phyloP scores from a whole-genome alignment of 2,888 invertebrate genomes.

The Caenorhabditis sp. region DNA sequence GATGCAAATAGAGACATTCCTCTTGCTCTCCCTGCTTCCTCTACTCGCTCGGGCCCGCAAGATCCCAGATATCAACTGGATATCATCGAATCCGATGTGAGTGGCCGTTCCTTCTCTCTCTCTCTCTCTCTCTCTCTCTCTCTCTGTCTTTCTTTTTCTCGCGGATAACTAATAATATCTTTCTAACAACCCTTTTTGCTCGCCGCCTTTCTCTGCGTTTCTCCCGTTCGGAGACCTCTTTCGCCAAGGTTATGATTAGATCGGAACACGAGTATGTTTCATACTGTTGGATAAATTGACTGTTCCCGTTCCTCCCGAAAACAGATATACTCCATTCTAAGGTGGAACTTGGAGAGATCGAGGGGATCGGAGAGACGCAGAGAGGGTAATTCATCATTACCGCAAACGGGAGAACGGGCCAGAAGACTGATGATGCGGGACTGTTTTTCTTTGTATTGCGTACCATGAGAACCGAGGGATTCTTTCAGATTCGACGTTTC shows the following conservation, averaged over 20 bases:
- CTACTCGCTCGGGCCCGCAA: slow-evolving; percentile 18
- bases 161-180: slow-evolving; percentile 33
- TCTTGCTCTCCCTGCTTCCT: slow-evolving; percentile 32
- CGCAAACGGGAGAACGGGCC: slow-evolving; percentile 33
- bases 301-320: slow-evolving; percentile 26
- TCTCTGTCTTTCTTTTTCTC: background rate
- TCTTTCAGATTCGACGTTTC: slow-evolving; percentile 70
- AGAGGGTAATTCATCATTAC: slow-evolving; percentile 50
- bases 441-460: background rate
- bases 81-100: slow-evolving; percentile 47
- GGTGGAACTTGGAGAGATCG: slow-evolving; percentile 5
- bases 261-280: slow-evolving; percentile 53
- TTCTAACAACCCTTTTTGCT: slow-evolving; percentile 50
- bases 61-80: slow-evolving; percentile 50
- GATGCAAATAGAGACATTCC: slow-evolving; percentile 31
- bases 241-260: slow-evolving; percentile 46
- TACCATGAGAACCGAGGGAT: background rate
- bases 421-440: background rate
- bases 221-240: slow-evolving; percentile 4
- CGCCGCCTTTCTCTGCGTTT: slow-evolving; percentile 44
- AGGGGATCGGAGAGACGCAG: slow-evolving; percentile 13
- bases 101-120: slow-evolving; percentile 15
- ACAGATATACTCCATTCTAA: slow-evolving; percentile 47
- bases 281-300: slow-evolving; percentile 49
- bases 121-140: background rate